Base-by-base conservation (phyloP, 2,888 invertebrate genomes). In the Alsophila aescularia region DNA sequence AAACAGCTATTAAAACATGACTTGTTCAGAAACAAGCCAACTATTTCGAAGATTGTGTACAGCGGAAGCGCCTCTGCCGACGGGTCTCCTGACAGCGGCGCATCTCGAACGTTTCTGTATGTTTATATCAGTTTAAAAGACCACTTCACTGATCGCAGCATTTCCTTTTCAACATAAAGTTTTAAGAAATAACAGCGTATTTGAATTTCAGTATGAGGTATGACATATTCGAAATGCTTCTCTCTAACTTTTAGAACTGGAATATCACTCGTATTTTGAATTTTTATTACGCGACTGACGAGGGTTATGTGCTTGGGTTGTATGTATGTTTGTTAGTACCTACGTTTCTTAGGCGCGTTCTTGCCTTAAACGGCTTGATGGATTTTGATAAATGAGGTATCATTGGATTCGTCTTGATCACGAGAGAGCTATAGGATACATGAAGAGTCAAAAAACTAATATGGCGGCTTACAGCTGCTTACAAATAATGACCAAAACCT, bases 41-140 rank as follows among this genome's bases (percentile, higher is more conserved):
- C 61, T 37, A 56, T 55, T 53, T 12, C 44, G 29, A 27, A 58
- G 35, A 43, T 44, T 48, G 71, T 72, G 75, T 78, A 81, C 80
- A 78, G 57, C 82, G 87, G 87, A 87, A 87, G 79, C 73, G 74
- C 71, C 67, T 73, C 72, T 69, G 72, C 68, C 66, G 73, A 64
- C 54, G 66, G 72, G 77, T 77, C 73, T 73, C 67, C 65, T 68
- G 57, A 61, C 61, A 60, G 21, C 27, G 45, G 37, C 12, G 53
- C 68, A 66, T 65, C 52, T 67, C 57, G 60, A 53, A 59, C 21
- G 29, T 47, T 60, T 43, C 52, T 47, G 43, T 39, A 77, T 81
- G 80, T 81, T 85, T 84, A 79, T 87, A 89, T 90, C 86, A 81
- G 82, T 85, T 75, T 81, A 79, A 80, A 76, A 80, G 75, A 69